Evolutionary conservation across 2,888 invertebrate genomes (phyloP).

Genomic region (Metopia argyrocephala): DNA sequence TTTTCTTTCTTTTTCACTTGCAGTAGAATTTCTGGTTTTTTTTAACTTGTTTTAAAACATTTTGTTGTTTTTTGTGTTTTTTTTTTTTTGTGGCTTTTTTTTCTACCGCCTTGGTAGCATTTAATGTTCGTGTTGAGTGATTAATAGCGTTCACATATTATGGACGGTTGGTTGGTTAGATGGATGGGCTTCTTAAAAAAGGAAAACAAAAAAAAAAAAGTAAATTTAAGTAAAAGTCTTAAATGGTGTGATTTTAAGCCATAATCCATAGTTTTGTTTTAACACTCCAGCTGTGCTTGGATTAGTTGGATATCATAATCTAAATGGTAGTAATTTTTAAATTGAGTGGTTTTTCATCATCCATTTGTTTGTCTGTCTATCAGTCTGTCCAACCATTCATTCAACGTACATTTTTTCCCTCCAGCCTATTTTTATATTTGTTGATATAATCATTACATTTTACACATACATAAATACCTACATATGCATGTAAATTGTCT

Average conservation of each 20-base stretch:
- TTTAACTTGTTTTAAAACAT: conserved; percentile 39
- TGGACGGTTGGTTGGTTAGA: conserved; percentile 24
- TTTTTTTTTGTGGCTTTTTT: conserved; percentile 40
- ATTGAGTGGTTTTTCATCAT: conserved; percentile 51
- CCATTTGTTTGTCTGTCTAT: neutral
- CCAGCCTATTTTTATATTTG: neutral
- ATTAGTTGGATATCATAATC: conserved; percentile 59
- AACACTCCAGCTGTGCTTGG: conserved; percentile 38
- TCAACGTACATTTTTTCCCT: neutral
- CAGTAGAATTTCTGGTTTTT: conserved; percentile 1
- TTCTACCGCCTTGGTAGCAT: conserved; percentile 68
- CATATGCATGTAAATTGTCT: neutral
- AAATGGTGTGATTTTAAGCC: conserved; percentile 6
- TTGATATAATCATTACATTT: neutral
- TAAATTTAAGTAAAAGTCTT: conserved; percentile 33
- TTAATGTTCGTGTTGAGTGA: conserved; percentile 77
- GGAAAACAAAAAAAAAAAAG: neutral
- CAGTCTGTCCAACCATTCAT: neutral
- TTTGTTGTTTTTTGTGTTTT: too few species aligned
- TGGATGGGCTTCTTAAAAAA: conserved; percentile 6
- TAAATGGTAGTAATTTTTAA: conserved; percentile 51
- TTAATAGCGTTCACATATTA: conserved; percentile 73
- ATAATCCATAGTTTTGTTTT: conserved; percentile 37
- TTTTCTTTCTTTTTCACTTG: conserved; percentile 33
- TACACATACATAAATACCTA: too few species aligned